Evolutionary conservation across 1,140 invertebrate genomes (phyloP).

Genomic region (Drosophila murphyi): DNA sequence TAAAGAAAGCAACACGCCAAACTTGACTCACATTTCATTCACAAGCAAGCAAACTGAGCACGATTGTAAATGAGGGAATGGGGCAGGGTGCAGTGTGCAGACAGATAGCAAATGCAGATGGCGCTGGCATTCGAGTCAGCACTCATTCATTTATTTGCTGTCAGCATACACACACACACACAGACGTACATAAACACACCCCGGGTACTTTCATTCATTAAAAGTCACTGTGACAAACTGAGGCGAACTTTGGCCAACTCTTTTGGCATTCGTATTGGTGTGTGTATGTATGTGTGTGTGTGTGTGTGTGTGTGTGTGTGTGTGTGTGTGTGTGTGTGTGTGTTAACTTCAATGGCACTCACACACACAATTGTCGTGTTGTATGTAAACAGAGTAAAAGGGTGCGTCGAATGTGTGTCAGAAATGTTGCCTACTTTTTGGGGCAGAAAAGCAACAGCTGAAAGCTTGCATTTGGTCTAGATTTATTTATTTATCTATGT

Average conservation of each 20-base stretch:
- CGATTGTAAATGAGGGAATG: neutral
- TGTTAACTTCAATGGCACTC: conserved; percentile 30
- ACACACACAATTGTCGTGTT: conserved; percentile 6
- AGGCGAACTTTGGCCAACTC: conserved; percentile 34
- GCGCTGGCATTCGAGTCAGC: conserved; percentile 32
- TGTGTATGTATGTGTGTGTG: conserved; percentile 1
- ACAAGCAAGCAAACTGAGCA: neutral
- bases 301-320: neutral
- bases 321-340: neutral
- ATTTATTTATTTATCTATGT: neutral
- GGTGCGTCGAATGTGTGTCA: conserved; percentile 36
- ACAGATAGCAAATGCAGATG: conserved; percentile 26
- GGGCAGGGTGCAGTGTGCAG: neutral
- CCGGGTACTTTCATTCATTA: conserved; percentile 74
- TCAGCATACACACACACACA: conserved; percentile 29
- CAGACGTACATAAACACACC: conserved; percentile 10
- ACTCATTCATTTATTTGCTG: conserved; percentile 59
- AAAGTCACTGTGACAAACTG: conserved; percentile 41
- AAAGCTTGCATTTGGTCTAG: neutral
- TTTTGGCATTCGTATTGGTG: conserved; percentile 20
- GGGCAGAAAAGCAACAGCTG: conserved; percentile 15
- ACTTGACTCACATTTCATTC: conserved; percentile 67
- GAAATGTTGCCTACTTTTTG: conserved; percentile 30
- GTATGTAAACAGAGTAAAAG: conserved; percentile 30
- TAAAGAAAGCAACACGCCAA: conserved; percentile 22